A percentile compares a stretch with the other conserved stretches of the same genome.
phyloP scores from a whole-genome alignment of 2,888 invertebrate genomes.

The Eulithis testata region DNA sequence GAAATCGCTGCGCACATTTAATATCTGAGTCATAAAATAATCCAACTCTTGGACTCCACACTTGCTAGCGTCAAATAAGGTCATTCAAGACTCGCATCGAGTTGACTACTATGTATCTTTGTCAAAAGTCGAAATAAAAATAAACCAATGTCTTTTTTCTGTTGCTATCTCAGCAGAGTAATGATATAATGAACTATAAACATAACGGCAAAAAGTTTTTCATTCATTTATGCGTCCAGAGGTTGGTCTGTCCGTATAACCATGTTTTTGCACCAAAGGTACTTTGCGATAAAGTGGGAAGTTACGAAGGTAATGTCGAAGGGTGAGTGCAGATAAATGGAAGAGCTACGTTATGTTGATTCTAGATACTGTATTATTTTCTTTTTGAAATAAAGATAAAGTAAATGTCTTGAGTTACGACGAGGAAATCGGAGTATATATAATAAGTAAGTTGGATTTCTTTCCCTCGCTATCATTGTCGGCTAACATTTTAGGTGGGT shows the following conservation, averaged over 20 bases:
- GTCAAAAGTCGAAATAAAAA: no score
- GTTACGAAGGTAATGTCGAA: constrained; percentile 24
- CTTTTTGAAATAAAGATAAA: constrained; percentile 13
- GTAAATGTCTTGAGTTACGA: constrained; percentile 8
- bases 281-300: constrained; percentile 23
- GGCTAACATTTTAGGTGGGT: no score
- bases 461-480: background rate
- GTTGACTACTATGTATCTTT: no score
- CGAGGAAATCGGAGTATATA: background rate
- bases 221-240: constrained; percentile 5
- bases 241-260: constrained; percentile 5
- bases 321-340: constrained; percentile 20
- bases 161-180: background rate
- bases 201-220: background rate
- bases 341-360: constrained; percentile 12
- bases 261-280: constrained; percentile 16
- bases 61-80: no score
- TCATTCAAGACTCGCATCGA: no score
- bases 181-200: background rate
- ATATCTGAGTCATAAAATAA: constrained; percentile 7
- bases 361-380: constrained; percentile 20
- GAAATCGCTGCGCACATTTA: constrained; percentile 16
- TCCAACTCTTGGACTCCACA: constrained; percentile 9
- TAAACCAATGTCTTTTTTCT: background rate
- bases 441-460: background rate